Evolutionary conservation across 37 sponge, comb jelly and placozoan genomes (phyloP), one percentile per base, ranked within the genome.

Genomic region (Diacarnus erythraeanus): DNA sequence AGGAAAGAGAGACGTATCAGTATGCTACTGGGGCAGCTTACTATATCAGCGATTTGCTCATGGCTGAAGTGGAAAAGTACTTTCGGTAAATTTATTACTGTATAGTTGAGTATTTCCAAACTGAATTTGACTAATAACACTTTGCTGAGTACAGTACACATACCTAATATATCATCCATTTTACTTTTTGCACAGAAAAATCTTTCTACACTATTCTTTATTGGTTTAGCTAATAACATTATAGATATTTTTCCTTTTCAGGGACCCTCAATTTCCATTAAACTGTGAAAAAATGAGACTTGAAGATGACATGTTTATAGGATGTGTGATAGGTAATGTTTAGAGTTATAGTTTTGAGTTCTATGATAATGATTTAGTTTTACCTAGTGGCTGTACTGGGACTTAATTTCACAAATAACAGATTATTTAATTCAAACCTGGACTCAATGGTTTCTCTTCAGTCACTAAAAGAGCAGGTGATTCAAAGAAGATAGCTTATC

Each of bases 21-120:
- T 84, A 72, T 84, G 85, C 70, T 18, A 84, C 85, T 26, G 85
- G 85, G 36, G 85, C 85, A 33, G 43, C 69, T 22, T 84, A 84
- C 42, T 84, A 78, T 68, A 77, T 84, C 42, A 84, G 77, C 25
- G 34, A 29, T 2, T 54, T 34, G 5, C 76, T 84, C 34, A 84
- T 84, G 85, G 39, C 25, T 26, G 72, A 84, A 69, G 57, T 80
- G 23, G 80, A 80, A n/a, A 39, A 51, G 51, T 80, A 69, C 36
- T 39, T 69, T 21, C 41, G 80, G 80, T 83, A 12, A 26, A 12
- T 38, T 30, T 47, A n/a, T n/a, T n/a, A n/a, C n/a, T n/a, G n/a
- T n/a, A n/a, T n/a, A n/a, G n/a, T n/a, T n/a, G n/a, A n/a, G n/a
- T n/a, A n/a, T n/a, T n/a, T n/a, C n/a, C n/a, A n/a, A n/a, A n/a